Conservation (phyloP, 1,140 invertebrate species). For the Drosophila nikananu region DNA sequence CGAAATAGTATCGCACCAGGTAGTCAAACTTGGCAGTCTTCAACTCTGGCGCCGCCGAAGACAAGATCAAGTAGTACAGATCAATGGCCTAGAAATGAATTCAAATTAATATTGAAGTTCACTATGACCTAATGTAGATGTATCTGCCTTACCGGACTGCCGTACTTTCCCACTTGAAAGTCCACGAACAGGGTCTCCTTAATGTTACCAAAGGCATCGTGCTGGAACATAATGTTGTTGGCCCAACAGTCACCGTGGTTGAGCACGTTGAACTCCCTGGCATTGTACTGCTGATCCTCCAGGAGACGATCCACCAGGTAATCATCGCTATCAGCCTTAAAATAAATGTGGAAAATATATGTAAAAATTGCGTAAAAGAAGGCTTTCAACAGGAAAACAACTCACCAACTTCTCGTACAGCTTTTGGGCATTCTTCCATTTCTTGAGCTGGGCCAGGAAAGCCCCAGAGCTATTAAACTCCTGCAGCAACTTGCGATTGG, state of each 20-base stretch:
- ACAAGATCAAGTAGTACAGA: conserved; percentile 78
- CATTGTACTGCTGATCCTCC: conserved; percentile 70
- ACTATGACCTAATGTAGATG: too few relatives aligned
- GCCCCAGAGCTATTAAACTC: conserved; percentile 72
- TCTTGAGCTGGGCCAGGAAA: conserved; percentile 75
- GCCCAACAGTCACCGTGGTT: conserved; percentile 89
- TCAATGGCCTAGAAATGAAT: conserved; percentile 57
- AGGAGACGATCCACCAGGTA: conserved; percentile 76
- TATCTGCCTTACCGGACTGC: conserved; percentile 54
- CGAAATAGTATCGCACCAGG: conserved; percentile 75
- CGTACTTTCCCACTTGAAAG: conserved; percentile 83
- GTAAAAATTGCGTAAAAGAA: not conserved
- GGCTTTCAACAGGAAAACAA: not conserved
- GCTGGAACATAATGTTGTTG: conserved; percentile 89
- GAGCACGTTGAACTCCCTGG: conserved; percentile 87
- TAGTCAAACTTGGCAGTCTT: conserved; percentile 74
- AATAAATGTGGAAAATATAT: not conserved
- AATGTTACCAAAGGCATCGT: conserved; percentile 84
- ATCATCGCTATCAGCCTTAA: conserved; percentile 70
- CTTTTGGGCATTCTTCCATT: conserved; percentile 75
- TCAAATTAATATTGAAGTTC: not conserved
- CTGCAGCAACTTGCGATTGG: conserved; percentile 70
- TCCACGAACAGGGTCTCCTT: conserved; percentile 76
- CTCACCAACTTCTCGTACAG: conserved; percentile 76
- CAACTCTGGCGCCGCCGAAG: conserved; percentile 70